These are phyloP conservation scores for Tetramorium bicarinatum DNA, from an alignment of 2,888 invertebrate genomes.

Conservation along the genomic window DNA sequence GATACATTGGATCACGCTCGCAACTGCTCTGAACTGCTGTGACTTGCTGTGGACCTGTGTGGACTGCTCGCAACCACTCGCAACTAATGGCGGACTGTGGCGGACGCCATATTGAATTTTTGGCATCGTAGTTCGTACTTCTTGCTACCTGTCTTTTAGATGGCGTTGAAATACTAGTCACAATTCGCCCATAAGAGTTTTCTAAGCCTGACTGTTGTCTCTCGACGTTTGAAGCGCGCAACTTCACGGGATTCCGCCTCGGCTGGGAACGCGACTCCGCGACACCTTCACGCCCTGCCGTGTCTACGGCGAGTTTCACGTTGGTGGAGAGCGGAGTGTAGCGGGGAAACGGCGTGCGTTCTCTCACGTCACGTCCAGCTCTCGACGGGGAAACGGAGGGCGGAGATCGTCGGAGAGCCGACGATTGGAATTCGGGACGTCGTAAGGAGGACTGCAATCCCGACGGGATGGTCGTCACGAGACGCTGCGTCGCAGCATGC, in stretches of 20 bases:
- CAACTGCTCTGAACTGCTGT: no score
- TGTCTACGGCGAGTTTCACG: background rate
- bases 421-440: background rate
- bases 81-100: no score
- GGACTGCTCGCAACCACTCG: no score
- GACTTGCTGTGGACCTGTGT: no score
- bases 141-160: no score
- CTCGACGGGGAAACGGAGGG: background rate
- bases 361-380: background rate
- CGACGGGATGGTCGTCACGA: conserved; percentile 68
- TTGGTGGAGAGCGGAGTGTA: background rate
- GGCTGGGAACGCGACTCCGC: background rate
- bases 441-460: background rate
- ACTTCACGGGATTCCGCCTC: background rate
- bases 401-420: background rate
- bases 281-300: background rate
- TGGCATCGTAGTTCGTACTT: no score
- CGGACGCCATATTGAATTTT: no score
- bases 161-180: no score
- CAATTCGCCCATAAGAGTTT: no score
- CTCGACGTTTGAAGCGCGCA: background rate
- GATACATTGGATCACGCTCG: no score
- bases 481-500: conserved; percentile 13
- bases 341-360: background rate
- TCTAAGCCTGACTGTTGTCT: no score